Percentiles rank a stretch among this genome's conserved stretches.
phyloP scores from a whole-genome alignment of 2,113 vertebrate genomes.

The Phrynosoma platyrhinos region DNA sequence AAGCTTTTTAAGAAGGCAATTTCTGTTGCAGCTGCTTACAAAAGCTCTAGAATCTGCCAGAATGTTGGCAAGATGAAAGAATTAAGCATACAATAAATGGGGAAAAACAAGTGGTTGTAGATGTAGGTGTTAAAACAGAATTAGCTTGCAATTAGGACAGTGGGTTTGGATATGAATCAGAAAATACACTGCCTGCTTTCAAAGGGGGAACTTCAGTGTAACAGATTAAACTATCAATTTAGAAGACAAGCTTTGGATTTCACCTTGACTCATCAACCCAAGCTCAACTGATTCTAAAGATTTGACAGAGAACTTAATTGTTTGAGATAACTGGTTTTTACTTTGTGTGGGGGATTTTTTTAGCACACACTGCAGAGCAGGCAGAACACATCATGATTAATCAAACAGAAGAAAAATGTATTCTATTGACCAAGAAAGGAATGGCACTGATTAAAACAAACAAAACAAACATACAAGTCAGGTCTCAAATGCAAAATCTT shows the following conservation, averaged over 20 bases:
- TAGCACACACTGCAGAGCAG: slow-evolving; percentile 41
- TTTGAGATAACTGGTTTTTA: slow-evolving; percentile 56
- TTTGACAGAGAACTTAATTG: slow-evolving; percentile 58
- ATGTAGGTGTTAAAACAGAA: slow-evolving; percentile 57
- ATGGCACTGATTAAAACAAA: slow-evolving; percentile 38
- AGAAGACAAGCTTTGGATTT: slow-evolving; percentile 45
- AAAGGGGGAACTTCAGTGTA: slow-evolving; percentile 43
- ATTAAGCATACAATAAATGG: too few relatives aligned
- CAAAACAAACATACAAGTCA: slow-evolving; percentile 49
- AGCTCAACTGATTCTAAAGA: slow-evolving; percentile 51
- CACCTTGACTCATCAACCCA: slow-evolving; percentile 59
- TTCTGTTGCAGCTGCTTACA: slow-evolving; percentile 51
- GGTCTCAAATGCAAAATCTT: slow-evolving; percentile 23
- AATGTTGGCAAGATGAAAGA: slow-evolving; percentile 47
- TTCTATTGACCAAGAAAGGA: slow-evolving; percentile 68
- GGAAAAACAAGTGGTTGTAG: background rate
- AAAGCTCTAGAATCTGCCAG: slow-evolving; percentile 32
- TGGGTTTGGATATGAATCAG: slow-evolving; percentile 68
- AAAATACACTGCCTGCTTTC: slow-evolving; percentile 47
- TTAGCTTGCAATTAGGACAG: slow-evolving; percentile 49
- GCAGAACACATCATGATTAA: slow-evolving; percentile 51
- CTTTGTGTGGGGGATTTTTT: slow-evolving; percentile 9
- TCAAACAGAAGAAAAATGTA: slow-evolving; percentile 65
- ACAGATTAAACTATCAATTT: slow-evolving; percentile 54
- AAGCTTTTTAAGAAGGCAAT: slow-evolving; percentile 31